Evolutionary conservation across 2,113 vertebrate genomes (phyloP).

Genomic region (Dipodomys merriami): DNA sequence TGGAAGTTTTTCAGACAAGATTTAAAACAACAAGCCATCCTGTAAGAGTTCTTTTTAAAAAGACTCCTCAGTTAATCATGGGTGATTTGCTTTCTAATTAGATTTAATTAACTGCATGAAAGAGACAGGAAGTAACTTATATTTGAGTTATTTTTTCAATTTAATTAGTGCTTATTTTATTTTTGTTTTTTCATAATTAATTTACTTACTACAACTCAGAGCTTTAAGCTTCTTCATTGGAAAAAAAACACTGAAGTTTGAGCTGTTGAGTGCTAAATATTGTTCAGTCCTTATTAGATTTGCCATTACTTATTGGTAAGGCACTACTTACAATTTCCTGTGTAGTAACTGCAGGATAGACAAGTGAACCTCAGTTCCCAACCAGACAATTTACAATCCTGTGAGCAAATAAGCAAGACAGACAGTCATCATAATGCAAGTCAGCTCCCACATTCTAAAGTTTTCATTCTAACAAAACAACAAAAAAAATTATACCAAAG

Average conservation of each 20-base stretch:
- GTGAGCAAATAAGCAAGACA: not conserved
- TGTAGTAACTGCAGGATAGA: not conserved
- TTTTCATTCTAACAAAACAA: not conserved
- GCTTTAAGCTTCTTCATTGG: constrained; percentile 23
- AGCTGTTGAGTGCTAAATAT: constrained; percentile 5
- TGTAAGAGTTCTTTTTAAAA: not conserved
- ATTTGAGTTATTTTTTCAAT: constrained; percentile 54
- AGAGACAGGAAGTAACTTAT: constrained; percentile 39
- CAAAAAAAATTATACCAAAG: not conserved
- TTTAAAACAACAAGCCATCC: constrained; percentile 2
- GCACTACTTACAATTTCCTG: not conserved
- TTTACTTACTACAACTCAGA: constrained; percentile 36
- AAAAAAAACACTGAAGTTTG: constrained; percentile 23
- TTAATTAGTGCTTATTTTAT: constrained; percentile 54
- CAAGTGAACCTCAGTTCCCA: not conserved
- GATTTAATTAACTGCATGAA: constrained; percentile 21
- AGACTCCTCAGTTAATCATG: constrained; percentile 44
- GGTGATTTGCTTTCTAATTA: constrained; percentile 42
- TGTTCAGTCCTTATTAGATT: not conserved
- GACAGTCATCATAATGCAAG: not conserved
- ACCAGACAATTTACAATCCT: not conserved
- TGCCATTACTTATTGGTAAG: not conserved
- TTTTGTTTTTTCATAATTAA: constrained; percentile 29
- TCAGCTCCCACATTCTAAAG: not conserved
- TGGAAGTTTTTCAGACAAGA: constrained; percentile 1